Percentiles rank a stretch among this genome's conserved stretches.
Evolutionary conservation across 2,113 vertebrate species (phyloP).

Genomic region (Calidris pygmaea): DNA sequence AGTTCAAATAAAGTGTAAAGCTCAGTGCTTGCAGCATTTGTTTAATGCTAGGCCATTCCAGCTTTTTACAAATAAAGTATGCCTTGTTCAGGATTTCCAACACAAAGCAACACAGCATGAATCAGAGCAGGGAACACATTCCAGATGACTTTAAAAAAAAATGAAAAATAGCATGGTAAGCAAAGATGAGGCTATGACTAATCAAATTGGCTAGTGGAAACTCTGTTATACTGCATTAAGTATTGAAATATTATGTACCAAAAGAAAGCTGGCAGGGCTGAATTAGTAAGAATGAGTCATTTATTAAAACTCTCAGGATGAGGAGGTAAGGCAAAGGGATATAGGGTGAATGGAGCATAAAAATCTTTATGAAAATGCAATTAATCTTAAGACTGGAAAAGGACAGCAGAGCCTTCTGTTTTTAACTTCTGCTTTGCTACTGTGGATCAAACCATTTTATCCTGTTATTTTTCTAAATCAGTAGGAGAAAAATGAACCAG

Average conservation of each 20-base stretch:
- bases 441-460: neutral
- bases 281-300: slow-evolving; percentile 19
- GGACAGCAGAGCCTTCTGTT: neutral
- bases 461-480: neutral
- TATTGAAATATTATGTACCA: slow-evolving; percentile 30
- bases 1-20: slow-evolving; percentile 27
- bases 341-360: slow-evolving; percentile 51
- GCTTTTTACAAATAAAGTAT: slow-evolving; percentile 16
- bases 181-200: slow-evolving; percentile 48
- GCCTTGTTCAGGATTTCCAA: slow-evolving; percentile 30
- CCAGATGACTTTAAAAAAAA: slow-evolving; percentile 29
- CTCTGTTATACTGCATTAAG: neutral
- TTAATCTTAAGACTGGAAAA: slow-evolving; percentile 43
- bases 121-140: neutral
- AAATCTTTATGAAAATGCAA: slow-evolving; percentile 46
- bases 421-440: neutral
- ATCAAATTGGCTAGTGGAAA: slow-evolving; percentile 42
- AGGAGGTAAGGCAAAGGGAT: slow-evolving; percentile 11
- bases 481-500: neutral
- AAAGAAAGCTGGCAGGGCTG: slow-evolving; percentile 23
- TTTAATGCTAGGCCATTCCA: neutral
- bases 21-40: neutral
- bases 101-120: slow-evolving; percentile 37
- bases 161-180: slow-evolving; percentile 16
- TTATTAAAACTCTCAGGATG: slow-evolving; percentile 34